Evolutionary conservation across 1,140 invertebrate genomes (phyloP).

Genomic region (Drosophila ogumai): DNA sequence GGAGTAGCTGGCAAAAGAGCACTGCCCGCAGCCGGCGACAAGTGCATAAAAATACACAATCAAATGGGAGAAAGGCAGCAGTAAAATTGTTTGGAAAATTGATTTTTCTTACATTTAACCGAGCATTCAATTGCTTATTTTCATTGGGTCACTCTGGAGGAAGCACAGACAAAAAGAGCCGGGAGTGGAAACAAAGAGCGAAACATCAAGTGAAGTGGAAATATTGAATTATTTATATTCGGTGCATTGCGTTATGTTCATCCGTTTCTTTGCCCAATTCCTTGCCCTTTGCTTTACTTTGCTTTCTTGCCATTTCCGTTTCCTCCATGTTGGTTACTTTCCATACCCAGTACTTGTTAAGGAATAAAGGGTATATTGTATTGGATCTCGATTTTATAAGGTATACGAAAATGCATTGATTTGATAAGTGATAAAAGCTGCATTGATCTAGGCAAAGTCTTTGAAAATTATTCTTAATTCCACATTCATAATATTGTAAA

Average conservation of each 20-base stretch:
- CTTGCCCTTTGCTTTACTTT: conserved; percentile 2
- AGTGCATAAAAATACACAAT: conserved; percentile 78
- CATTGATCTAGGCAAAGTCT: background rate
- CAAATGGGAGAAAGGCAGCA: conserved; percentile 57
- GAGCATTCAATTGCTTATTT: conserved; percentile 84
- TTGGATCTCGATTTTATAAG: no score
- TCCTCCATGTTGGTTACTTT: conserved; percentile 37
- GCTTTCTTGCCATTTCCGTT: conserved; percentile 52
- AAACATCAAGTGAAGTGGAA: conserved; percentile 76
- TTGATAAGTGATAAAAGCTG: background rate
- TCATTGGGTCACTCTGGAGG: conserved; percentile 49
- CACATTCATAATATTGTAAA: background rate
- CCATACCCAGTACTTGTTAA: background rate
- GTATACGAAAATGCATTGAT: background rate
- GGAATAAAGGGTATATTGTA: background rate
- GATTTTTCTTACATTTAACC: conserved; percentile 84
- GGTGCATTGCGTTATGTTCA: conserved; percentile 80
- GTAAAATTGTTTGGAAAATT: conserved; percentile 84
- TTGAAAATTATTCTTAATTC: background rate
- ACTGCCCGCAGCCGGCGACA: conserved; percentile 80
- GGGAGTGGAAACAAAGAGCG: conserved; percentile 59
- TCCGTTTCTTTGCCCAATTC: conserved; percentile 44
- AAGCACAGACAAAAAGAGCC: conserved; percentile 26
- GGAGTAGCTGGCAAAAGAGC: conserved; percentile 56
- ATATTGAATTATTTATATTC: conserved; percentile 83